These are phyloP conservation scores for Muscicapa comitata DNA, from an alignment of 2,797 vertebrate genomes.

Conservation along the genomic window DNA sequence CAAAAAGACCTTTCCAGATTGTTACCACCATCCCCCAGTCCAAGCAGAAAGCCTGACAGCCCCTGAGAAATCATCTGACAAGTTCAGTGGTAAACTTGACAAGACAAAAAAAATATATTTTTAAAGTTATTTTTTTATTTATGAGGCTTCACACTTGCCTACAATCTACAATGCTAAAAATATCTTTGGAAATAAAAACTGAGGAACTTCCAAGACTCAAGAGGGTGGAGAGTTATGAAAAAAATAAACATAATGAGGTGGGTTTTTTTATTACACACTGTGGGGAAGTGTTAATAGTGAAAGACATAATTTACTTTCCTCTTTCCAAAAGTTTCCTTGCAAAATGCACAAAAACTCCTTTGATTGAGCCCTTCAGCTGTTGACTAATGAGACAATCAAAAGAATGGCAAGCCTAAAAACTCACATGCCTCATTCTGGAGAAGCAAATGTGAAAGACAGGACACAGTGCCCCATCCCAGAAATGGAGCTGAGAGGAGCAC, in stretches of 20 bases:
- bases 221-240: neutral
- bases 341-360: neutral
- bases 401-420: neutral
- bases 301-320: neutral
- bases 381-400: neutral
- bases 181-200: neutral
- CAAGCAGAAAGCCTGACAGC: neutral
- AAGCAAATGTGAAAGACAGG: neutral
- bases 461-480: neutral
- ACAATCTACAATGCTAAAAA: neutral
- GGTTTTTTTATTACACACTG: neutral
- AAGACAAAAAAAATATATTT: neutral
- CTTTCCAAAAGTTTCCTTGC: neutral
- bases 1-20: neutral
- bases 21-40: neutral
- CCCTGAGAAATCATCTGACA: neutral
- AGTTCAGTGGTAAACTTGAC: neutral
- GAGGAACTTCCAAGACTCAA: neutral
- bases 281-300: neutral
- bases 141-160: neutral
- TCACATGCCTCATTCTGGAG: neutral
- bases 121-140: neutral
- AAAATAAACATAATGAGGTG: neutral
- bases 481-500: neutral
- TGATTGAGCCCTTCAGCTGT: neutral